Evolutionary conservation across 2,113 vertebrate species (phyloP), one percentile per base, ranked within the genome.

Genomic region (Poecilia latipinna): DNA sequence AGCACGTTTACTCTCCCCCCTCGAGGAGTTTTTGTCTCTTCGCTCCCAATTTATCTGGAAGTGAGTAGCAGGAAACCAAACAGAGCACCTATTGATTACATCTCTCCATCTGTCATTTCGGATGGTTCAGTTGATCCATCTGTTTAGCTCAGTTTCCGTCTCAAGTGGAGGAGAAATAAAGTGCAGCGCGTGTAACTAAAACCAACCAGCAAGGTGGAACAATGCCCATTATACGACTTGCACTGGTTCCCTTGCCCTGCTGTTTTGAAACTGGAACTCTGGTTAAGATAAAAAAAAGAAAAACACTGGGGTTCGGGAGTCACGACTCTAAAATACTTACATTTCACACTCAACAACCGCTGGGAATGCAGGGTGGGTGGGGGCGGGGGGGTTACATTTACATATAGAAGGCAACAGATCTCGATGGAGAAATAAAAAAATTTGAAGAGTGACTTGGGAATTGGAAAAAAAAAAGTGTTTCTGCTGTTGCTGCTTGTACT

Each of bases 31-130:
- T 35, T 57, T n/a, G 75, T 82, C 79, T 86, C 84, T 80, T 78
- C 77, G 77, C 79, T 90, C 80, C 76, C 76, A 68, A 87, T 90
- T 90, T 62, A 35, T 86, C 79, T 80, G 70, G 75, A 75, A 76
- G 79, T 64, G 77, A 75, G 74, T 73, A 66, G 72, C 81, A 61
- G 82, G 64, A 88, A 90, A 84, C 87, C 39, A 90, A 91, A 83
- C 82, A 82, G 72, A 51, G 65, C 74, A 85, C 79, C 74, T 75
- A 84, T 82, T 89, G 82, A 89, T 82, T 82, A 66, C 24, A 42
- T 84, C 79, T 65, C 85, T 78, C 88, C 88, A 89, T 90, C 91
- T 93, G 83, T 86, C 78, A 87, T 73, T 80, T 83, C 72, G 69
- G 83, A 83, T 74, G 72, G 22, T 54, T 83, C 85, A 80, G 80